phyloP scores from a whole-genome alignment of 2,113 vertebrate species.

The Crocuta crocuta region DNA sequence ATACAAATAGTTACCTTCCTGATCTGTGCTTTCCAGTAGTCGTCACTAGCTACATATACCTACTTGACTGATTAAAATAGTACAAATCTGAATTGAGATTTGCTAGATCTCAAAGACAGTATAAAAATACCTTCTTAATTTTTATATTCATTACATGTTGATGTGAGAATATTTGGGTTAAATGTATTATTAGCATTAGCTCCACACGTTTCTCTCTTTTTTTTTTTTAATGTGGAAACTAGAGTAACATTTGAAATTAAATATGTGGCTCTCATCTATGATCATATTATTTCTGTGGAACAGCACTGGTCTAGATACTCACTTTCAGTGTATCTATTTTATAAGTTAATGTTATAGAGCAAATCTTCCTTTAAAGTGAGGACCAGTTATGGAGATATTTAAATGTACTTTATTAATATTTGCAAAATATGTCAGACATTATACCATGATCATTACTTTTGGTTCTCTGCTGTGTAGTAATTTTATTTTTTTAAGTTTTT shows the following conservation, averaged over 20 bases:
- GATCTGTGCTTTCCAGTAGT: background rate
- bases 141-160: background rate
- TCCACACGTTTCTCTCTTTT: background rate
- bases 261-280: background rate
- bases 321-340: background rate
- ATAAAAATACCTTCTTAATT: background rate
- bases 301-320: background rate
- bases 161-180: background rate
- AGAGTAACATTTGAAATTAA: background rate
- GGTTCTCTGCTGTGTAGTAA: background rate
- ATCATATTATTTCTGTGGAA: background rate
- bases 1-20: background rate
- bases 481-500: background rate
- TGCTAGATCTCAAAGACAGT: background rate
- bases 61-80: background rate
- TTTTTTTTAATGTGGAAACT: background rate
- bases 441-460: background rate
- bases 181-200: constrained; percentile 21
- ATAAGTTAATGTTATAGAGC: background rate
- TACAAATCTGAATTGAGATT: background rate
- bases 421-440: background rate
- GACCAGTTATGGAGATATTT: background rate
- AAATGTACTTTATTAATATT: background rate
- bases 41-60: background rate
- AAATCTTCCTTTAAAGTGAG: background rate